Evolutionary conservation across 2,888 invertebrate species (phyloP).

Genomic region (Acronicta aceris): DNA sequence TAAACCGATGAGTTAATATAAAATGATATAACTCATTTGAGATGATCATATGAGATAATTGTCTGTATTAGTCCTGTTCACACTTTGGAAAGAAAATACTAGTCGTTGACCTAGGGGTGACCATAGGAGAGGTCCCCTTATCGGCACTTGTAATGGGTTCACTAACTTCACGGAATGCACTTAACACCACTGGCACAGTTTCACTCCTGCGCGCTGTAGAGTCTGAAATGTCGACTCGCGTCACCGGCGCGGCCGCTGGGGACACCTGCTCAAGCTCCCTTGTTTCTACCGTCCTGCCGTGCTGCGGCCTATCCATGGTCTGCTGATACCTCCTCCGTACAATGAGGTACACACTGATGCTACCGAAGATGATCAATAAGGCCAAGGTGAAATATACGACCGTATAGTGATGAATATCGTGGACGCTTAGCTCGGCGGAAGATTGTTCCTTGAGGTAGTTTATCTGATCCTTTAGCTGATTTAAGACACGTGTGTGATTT

Average conservation of each 20-base stretch:
- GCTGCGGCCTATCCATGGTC: neutral
- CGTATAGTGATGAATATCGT: constrained; percentile 5
- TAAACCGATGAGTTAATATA: too few relatives aligned
- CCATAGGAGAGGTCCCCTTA: constrained; percentile 3
- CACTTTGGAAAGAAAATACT: too few relatives aligned
- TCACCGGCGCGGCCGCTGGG: too few relatives aligned
- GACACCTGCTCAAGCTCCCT: neutral
- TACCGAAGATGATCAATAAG: neutral
- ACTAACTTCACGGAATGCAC: constrained; percentile 1
- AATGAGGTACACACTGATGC: neutral
- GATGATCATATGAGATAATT: too few relatives aligned
- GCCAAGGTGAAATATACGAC: neutral
- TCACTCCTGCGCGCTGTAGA: neutral
- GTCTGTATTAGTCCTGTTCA: too few relatives aligned
- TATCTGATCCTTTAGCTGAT: constrained; percentile 2
- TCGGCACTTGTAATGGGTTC: constrained; percentile 1
- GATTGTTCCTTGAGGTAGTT: constrained; percentile 7
- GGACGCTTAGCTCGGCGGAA: constrained; percentile 2
- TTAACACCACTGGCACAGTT: constrained; percentile 1
- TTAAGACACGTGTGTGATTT: constrained; percentile 2
- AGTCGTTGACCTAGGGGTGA: too few relatives aligned
- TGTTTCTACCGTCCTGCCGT: neutral
- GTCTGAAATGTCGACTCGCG: neutral
- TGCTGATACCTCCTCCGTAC: neutral
- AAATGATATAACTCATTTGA: too few relatives aligned